phyloP scores from a whole-genome alignment of 2,888 invertebrate genomes.

The Eupithecia tripunctaria region DNA sequence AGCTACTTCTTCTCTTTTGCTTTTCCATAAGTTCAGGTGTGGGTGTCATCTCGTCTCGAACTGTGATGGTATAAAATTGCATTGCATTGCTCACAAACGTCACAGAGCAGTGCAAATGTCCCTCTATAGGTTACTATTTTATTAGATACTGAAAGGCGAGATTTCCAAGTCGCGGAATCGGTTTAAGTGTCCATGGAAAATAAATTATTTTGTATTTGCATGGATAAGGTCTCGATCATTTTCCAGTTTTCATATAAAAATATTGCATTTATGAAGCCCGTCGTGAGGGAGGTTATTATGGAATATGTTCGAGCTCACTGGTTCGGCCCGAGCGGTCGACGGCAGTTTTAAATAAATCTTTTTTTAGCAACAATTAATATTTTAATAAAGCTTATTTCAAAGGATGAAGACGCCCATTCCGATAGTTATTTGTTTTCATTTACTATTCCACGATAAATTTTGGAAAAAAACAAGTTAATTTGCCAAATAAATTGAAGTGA shows the following conservation, averaged over 20 bases:
- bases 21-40: background rate
- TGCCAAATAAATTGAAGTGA: background rate
- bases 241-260: background rate
- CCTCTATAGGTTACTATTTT: no score
- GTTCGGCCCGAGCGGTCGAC: constrained; percentile 20
- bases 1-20: background rate
- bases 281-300: constrained; percentile 34
- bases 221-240: background rate
- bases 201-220: background rate
- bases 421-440: background rate
- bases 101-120: no score
- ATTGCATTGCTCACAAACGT: background rate
- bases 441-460: background rate
- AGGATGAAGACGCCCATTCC: background rate
- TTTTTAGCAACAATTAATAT: background rate
- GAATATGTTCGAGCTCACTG: constrained; percentile 39
- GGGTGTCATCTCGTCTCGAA: background rate
- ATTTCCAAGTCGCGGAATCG: background rate
- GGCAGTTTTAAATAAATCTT: background rate
- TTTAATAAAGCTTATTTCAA: background rate
- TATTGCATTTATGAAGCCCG: background rate
- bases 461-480: background rate
- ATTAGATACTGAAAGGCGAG: background rate
- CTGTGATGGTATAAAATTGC: background rate
- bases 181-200: background rate